phyloP scores from a whole-genome alignment of 2,888 invertebrate genomes.

The Globia sparganii region DNA sequence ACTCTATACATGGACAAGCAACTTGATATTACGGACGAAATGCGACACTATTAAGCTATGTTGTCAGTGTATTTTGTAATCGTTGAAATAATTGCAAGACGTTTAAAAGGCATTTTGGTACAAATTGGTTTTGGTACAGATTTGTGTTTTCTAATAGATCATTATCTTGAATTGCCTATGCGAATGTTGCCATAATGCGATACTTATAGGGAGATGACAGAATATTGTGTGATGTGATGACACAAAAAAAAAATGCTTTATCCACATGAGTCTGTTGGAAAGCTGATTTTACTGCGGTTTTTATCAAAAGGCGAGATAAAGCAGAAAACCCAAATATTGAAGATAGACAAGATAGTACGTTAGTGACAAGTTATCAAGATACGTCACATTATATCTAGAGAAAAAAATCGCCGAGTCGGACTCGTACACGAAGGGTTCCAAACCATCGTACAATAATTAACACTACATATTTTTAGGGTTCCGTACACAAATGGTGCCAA shows the following conservation, averaged over 20 bases:
- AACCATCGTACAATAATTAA: neutral
- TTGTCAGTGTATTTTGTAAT: conserved; percentile 48
- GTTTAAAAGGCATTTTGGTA: conserved; percentile 41
- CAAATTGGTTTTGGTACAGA: conserved; percentile 23
- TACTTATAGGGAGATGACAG: neutral
- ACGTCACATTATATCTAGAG: neutral
- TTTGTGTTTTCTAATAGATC: conserved; percentile 19
- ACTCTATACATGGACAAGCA: conserved; percentile 45
- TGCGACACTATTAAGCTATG: conserved; percentile 47
- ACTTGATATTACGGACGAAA: conserved; percentile 56
- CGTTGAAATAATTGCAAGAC: conserved; percentile 51
- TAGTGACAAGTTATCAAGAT: neutral
- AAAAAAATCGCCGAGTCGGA: neutral
- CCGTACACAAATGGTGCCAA: too few relatives aligned
- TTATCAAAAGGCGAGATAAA: conserved; percentile 27
- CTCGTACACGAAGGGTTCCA: neutral
- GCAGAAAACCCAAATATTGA: conserved; percentile 9
- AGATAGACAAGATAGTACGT: neutral
- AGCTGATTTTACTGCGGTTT: conserved; percentile 19
- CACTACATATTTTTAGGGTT: neutral
- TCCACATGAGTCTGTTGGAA: neutral
- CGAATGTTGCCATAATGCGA: neutral
- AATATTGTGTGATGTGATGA: neutral
- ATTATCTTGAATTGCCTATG: conserved; percentile 12
- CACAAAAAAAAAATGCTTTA: neutral